Evolutionary conservation across 1,140 invertebrate genomes (phyloP), one percentile per base, ranked within the genome.

Genomic region (Drosophila sucinea): DNA sequence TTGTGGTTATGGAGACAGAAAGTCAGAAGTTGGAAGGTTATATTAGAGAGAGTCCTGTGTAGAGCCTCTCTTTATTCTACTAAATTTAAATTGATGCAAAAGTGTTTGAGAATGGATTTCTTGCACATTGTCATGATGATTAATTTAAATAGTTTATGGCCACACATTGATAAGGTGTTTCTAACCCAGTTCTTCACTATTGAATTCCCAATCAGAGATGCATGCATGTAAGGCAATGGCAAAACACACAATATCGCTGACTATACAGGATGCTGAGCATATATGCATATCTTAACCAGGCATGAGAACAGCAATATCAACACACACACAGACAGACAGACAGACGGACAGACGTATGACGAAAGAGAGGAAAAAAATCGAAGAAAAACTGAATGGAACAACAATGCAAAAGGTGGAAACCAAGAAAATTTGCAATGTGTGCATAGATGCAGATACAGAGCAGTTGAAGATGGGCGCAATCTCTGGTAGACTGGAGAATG

Each of bases 401-500:
- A 70, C 72, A 75, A 61, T 73, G 66, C 60, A 10, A 3, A 58
- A 35, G 56, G 30, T 56, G 32, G 60, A 61, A 77, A 68, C 70
- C 70, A 70, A 73, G 75, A 60, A 71, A 77, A 77, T 74, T 70
- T 77, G 72, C 83, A 67, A 64, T 86, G 62, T 85, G 79, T 67
- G 57, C 71, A 66, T 67, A 70, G 70, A 57, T 51, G 73, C 61
- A 57, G 66, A 70, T 51, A 51, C 23, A 51, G 17, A 17, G 25
- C 1, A 51, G 3, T 8, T 51, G 44, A 51, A 51, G 25, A 51
- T 27, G 23, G 44, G 25, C 23, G 8, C 25, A 51, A 51, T 27
- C 2, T 51, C 23, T 25, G 27, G 23, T 10, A 51, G 44, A 38
- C 1, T 4, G 71, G 70, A 77, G 60, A 2, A 57, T 8, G 60